Conservation (phyloP, 2,888 invertebrate species). For the Harpagoxenus sublaevis region DNA sequence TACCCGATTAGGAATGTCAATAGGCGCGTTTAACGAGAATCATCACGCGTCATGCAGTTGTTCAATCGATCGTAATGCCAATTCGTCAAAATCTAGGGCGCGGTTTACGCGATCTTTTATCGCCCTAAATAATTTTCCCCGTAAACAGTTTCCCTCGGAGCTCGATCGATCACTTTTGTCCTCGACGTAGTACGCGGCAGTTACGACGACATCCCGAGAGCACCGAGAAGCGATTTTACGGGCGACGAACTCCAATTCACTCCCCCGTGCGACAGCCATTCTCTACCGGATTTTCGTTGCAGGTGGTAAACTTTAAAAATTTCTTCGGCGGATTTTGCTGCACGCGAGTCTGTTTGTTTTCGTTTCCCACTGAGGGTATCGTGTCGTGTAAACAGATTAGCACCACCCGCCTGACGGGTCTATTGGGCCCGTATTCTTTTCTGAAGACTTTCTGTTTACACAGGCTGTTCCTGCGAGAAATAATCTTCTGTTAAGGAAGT, state of each 20-base stretch:
- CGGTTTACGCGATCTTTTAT: constrained; percentile 33
- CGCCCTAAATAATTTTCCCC: constrained; percentile 57
- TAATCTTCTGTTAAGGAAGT: constrained; percentile 32
- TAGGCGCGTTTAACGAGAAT: constrained; percentile 13
- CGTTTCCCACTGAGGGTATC: neutral
- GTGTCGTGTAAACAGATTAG: constrained; percentile 37
- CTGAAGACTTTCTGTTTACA: constrained; percentile 23
- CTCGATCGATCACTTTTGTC: constrained; percentile 68
- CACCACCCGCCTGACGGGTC: neutral
- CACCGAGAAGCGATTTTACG: constrained; percentile 62
- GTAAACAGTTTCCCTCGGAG: constrained; percentile 59
- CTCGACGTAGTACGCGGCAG: constrained; percentile 58
- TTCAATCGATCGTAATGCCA: neutral
- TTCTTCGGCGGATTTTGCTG: neutral
- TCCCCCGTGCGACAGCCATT: neutral
- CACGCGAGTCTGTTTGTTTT: constrained; percentile 13
- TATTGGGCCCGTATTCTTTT: constrained; percentile 27
- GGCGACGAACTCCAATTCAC: constrained; percentile 44
- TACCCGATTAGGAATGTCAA: constrained; percentile 8
- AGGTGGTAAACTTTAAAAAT: constrained; percentile 36
- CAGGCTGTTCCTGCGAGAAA: constrained; percentile 13
- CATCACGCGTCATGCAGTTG: constrained; percentile 3
- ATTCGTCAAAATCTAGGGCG: neutral
- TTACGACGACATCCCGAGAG: constrained; percentile 52
- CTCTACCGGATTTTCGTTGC: constrained; percentile 10